Evolutionary conservation across 2,113 vertebrate genomes (phyloP), one percentile per base, ranked within the genome.

Genomic region (Hymenochirus boettgeri): DNA sequence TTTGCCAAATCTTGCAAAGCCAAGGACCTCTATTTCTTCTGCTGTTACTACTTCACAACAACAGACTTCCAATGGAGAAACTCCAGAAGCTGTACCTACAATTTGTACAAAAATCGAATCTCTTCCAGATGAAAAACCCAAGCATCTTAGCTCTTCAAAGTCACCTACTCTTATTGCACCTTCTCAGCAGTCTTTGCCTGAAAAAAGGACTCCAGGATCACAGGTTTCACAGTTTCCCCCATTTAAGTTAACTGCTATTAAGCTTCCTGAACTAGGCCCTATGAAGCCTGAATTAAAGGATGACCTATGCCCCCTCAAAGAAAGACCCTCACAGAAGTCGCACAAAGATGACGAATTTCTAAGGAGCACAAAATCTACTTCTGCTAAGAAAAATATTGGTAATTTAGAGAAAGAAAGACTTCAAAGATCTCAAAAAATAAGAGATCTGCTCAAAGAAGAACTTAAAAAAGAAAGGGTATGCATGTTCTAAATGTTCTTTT

Each of bases 381-480:
- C 73, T 2, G 2, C 58, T 13, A 81, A 79, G 70, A 76, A 80
- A 19, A 81, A 78, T 48, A 72, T 18, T 17, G 51, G 1, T 0
- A 86, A 74, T 5, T 88, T 88, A 25, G 94, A 99, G 54, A 74
- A 81, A 26, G 87, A 94, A 52, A 90, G 90, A 69, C 79, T 99
- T 24, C 86, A 86, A 35, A 96, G 93, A 82, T 90, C 92, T 39
- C 87, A 76, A 17, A 98, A 93, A 75, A 83, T 99, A 52, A 77
- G 94, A 70, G 91, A 96, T 57, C 76, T 98, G 84, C 87, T 99
- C 53, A 92, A 76, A 75, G 85, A 90, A 57, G 93, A 96, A 69
- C 74, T 91, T 65, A 86, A 74, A 70, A 99, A 94, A 73, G 90
- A 94, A 60, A 90, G 85, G 90, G 96, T 95, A 69, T 76, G 77